Evolutionary conservation across 1,140 invertebrate species (phyloP).

Genomic region (Cherax destructor): DNA sequence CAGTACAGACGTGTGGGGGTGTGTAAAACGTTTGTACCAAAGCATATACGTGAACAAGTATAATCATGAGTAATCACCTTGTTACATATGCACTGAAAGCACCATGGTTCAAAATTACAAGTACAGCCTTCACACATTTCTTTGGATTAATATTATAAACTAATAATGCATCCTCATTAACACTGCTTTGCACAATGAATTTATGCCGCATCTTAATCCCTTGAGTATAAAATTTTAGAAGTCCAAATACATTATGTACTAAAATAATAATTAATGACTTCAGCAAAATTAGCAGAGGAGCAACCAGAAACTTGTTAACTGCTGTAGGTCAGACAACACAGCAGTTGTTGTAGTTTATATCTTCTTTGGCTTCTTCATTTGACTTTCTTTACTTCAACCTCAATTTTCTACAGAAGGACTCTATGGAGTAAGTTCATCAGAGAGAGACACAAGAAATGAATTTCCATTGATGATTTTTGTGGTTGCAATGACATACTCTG

Average conservation of each 20-base stretch:
- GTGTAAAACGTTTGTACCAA: too few species aligned
- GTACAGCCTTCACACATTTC: neutral
- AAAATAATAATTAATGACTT: neutral
- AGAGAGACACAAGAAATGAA: conserved; percentile 86
- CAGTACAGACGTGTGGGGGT: too few species aligned
- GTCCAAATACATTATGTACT: neutral
- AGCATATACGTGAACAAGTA: too few species aligned
- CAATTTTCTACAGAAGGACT: too few species aligned
- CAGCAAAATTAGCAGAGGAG: neutral
- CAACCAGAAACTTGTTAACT: neutral
- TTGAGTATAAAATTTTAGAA: neutral
- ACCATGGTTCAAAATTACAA: neutral
- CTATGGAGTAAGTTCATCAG: conserved; percentile 76
- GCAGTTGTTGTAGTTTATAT: neutral
- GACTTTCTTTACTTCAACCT: neutral
- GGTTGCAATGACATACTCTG: conserved; percentile 93
- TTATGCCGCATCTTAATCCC: neutral
- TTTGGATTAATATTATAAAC: neutral
- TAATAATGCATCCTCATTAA: neutral
- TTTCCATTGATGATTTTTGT: conserved; percentile 95
- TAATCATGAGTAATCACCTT: neutral
- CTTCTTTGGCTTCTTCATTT: neutral
- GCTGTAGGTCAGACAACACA: neutral
- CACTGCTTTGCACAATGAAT: neutral
- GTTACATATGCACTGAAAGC: neutral